phyloP scores from a whole-genome alignment of 2,888 invertebrate genomes.

The Orchestes rusci region DNA sequence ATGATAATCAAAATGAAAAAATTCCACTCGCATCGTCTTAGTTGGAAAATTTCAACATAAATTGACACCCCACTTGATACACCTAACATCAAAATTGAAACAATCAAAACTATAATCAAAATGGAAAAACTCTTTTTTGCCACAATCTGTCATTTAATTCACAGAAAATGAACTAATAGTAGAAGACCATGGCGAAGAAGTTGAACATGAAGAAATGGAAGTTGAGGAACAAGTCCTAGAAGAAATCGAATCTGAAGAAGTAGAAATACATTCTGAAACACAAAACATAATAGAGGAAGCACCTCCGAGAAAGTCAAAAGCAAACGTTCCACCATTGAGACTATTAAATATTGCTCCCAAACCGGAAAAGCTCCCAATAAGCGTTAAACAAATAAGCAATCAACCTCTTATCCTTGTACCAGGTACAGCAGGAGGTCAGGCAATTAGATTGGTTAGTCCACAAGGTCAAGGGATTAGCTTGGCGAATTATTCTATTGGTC shows the following conservation, averaged over 20 bases:
- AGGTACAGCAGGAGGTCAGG: constrained; percentile 36
- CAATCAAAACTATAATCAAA: too few species aligned
- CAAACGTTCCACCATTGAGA: constrained; percentile 37
- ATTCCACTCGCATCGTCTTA: too few species aligned
- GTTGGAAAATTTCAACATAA: too few species aligned
- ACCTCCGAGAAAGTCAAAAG: constrained; percentile 4
- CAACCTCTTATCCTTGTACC: constrained; percentile 47
- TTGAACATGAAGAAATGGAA: constrained; percentile 35
- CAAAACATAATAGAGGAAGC: constrained; percentile 16
- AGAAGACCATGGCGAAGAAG: constrained; percentile 30
- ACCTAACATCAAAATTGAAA: too few species aligned
- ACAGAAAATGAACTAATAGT: too few species aligned
- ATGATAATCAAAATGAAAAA: too few species aligned
- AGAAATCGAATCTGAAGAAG: constrained; percentile 37
- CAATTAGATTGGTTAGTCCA: constrained; percentile 40
- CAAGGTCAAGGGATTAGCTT: constrained; percentile 41
- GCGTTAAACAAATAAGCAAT: constrained; percentile 40
- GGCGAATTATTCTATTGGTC: constrained; percentile 37
- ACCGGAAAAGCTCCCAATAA: constrained; percentile 37
- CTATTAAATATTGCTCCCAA: constrained; percentile 39
- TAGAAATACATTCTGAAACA: constrained; percentile 38
- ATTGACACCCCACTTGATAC: too few species aligned
- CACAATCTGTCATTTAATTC: too few species aligned
- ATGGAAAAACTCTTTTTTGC: too few species aligned
- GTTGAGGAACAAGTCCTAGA: constrained; percentile 34